phyloP scores from a whole-genome alignment of 1,140 invertebrate species.

The Brachionus plicatilis region DNA sequence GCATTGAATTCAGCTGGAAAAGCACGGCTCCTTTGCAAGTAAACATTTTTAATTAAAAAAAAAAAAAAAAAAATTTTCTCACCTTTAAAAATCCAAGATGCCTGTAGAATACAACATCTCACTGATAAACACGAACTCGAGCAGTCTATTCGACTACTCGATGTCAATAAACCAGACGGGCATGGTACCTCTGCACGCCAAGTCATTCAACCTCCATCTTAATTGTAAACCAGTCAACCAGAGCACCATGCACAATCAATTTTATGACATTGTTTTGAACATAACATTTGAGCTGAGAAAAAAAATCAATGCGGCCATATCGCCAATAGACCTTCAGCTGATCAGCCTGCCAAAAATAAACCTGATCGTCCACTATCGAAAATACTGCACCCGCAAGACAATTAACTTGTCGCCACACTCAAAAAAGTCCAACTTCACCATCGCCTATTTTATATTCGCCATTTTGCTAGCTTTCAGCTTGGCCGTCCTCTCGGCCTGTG shows the following conservation, averaged over 20 bases:
- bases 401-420: neutral
- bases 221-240: neutral
- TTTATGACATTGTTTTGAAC: neutral
- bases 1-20: slow-evolving; percentile 25
- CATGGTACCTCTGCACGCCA: neutral
- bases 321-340: slow-evolving; percentile 8
- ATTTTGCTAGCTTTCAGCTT: neutral
- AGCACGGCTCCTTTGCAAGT: slow-evolving; percentile 9
- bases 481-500: neutral
- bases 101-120: neutral
- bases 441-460: slow-evolving; percentile 3
- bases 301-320: neutral
- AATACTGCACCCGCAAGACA: slow-evolving; percentile 2
- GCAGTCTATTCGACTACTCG: neutral
- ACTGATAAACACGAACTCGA: neutral
- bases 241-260: neutral
- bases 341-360: neutral
- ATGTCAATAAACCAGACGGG: neutral
- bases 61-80: no score
- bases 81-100: neutral
- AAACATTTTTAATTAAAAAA: neutral
- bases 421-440: neutral
- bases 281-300: neutral
- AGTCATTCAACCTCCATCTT: neutral
- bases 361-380: neutral